Base-by-base conservation (phyloP, 2,797 vertebrate species). In the Chaunax sp. region DNA sequence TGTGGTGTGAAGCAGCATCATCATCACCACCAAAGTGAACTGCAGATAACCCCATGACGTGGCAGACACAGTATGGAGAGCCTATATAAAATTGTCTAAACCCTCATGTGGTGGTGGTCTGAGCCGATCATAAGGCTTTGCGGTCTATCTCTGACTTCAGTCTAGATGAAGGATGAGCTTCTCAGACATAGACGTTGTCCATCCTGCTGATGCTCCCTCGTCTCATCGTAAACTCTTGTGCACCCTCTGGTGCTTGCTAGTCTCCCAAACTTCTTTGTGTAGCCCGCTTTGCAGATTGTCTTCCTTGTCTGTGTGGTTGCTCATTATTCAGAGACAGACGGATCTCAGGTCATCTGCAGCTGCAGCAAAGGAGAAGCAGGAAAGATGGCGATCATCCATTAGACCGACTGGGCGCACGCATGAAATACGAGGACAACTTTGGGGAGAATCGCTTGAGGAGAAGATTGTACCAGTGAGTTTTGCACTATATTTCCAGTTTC, bases 291-390 rank as follows among this genome's bases (percentile, higher is more conserved):
- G 95, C 95, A 97, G 96, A 97, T 96, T 96, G 96, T 97, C 96
- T 98, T 96, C 96, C 96, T 95, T 95, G 94, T 94, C 95, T 95
- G 91, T 96, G 95, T 94, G 95, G 95, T 97, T 96, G 96, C 96
- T 98, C 96, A 97, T 98, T 97, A 97, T 97, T 97, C 96, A 98
- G 96, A 97, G 96, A 96, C 96, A 97, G 96, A 97, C 96, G 95
- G 97, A 97, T 97, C 96, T 98, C 97, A 97, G 97, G 97, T 98
- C 97, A 98, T 98, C 96, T 97, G 96, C 97, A 96, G 97, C 96
- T 96, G 97, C 95, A 85, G 91, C 90, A 87, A 93, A 90, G 89
- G 90, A 94, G 96, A 96, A 95, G 95, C 95, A 96, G 94, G 96
- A 95, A 98, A 98, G 96, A 98, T 98, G 97, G 97, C 97, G 97